Base-by-base conservation (phyloP, 2,888 invertebrate genomes). In the Amblyjoppa fuscipennis region DNA sequence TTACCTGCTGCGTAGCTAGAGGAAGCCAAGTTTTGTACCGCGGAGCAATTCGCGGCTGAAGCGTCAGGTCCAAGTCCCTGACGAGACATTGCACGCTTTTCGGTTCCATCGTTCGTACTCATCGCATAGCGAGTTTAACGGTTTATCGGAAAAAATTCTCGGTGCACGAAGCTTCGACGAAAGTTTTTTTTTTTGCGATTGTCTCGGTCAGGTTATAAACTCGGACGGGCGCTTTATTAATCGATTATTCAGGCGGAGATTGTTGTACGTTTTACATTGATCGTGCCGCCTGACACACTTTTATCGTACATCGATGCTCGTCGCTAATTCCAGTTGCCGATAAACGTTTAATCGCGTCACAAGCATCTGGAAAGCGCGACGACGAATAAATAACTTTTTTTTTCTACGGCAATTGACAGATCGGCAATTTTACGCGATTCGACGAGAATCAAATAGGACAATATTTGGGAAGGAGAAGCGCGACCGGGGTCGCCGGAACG, bases 21-120 rank as follows among this genome's bases (percentile, higher is more conserved):
- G 98, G 98, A 85, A 96, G 95, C 97, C 97, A 97, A 94, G 97
- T 96, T 92, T 97, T 96, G 94, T 97, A 96, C 90, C 97, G 95
- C 70, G 97, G 96, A 61, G 93, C 92, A 51, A 91, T 91, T n/a
- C 93, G 93, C 45, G 94, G 93, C 86, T 94, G 94, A 64, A 94
- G 88, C 59, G 93, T 94, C 81, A 94, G 91, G 87, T 94, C 94
- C 80, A 93, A 91, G 88, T 94, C 94, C 88, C 90, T 93, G 90
- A 94, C 91, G 83, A 93, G 91, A 88, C 91, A 91, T 90, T 89
- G 91, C 81, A 85, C 88, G 79, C 90, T 91, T 85, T 90, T 89
- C 84, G 90, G 87, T 90, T 93, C 93, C 93, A 93, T 93, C 87
- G 88, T 91, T 88, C 77, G 90, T 88, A 89, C 84, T 91, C 93